Evolutionary conservation across 2,113 vertebrate genomes (phyloP).

Genomic region (Mobula birostris): DNA sequence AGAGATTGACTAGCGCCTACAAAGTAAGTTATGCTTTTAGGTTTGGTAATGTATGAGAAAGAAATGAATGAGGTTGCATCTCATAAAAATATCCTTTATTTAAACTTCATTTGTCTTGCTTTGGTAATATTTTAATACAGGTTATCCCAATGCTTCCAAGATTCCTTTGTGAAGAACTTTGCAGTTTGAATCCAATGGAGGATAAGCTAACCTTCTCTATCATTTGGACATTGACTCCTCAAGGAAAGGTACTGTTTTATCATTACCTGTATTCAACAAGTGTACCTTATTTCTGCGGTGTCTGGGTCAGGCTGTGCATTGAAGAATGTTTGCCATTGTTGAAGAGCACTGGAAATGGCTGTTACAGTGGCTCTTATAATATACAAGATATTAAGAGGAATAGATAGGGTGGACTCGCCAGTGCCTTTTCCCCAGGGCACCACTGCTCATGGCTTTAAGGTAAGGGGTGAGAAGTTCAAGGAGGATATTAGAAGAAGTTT

Average conservation of each 20-base stretch:
- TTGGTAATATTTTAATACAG: slow-evolving; percentile 52
- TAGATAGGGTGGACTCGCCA: too few relatives aligned
- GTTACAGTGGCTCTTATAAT: too few relatives aligned
- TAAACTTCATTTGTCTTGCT: background rate
- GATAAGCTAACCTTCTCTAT: slow-evolving; percentile 91
- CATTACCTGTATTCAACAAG: background rate
- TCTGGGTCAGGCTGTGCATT: background rate
- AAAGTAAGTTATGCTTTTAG: background rate
- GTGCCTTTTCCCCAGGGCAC: too few relatives aligned
- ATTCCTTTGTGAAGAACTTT: slow-evolving; percentile 88
- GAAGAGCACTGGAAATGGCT: background rate
- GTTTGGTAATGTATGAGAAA: background rate
- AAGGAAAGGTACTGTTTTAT: slow-evolving; percentile 73
- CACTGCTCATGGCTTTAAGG: too few relatives aligned
- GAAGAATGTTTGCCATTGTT: background rate
- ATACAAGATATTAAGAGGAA: too few relatives aligned
- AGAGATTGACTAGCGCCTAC: background rate
- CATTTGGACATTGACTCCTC: slow-evolving; percentile 80
- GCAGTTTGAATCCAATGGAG: slow-evolving; percentile 85
- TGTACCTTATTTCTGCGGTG: background rate
- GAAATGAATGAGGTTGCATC: background rate
- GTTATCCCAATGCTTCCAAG: slow-evolving; percentile 91
- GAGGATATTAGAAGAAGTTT: too few relatives aligned
- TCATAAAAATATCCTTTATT: background rate
- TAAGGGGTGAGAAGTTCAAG: too few relatives aligned